These are phyloP conservation scores for Nyctereutes procyonoides DNA, from an alignment of 2,113 vertebrate genomes.

Conservation along the genomic window DNA sequence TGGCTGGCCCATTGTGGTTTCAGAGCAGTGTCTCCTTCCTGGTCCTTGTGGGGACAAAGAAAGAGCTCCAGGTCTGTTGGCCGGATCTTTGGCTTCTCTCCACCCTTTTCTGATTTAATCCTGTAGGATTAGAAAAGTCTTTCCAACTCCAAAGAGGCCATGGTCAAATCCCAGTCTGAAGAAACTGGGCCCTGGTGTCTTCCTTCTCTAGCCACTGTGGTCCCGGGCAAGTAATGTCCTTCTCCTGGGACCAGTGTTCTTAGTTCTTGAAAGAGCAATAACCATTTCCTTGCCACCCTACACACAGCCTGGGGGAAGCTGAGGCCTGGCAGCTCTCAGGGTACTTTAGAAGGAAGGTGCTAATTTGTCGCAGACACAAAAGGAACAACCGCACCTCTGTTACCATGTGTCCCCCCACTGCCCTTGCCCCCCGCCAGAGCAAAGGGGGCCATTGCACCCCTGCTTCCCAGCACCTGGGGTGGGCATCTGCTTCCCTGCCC, in stretches of 20 bases:
- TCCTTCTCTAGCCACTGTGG: neutral
- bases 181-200: neutral
- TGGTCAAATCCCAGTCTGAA: neutral
- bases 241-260: neutral
- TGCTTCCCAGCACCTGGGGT: neutral
- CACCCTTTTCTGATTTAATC: neutral
- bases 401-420: neutral
- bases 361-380: neutral
- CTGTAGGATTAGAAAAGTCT: neutral
- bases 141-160: neutral
- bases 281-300: neutral
- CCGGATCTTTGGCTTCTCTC: neutral
- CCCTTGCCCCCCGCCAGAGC: neutral
- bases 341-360: constrained; percentile 35
- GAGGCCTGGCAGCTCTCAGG: neutral
- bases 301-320: neutral
- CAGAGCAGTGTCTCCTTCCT: neutral
- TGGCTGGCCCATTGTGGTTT: neutral
- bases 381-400: neutral
- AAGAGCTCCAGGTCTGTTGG: neutral
- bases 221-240: neutral
- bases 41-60: neutral
- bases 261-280: constrained; percentile 48
- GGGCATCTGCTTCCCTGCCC: neutral
- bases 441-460: neutral